Percentiles rank a stretch among this genome's conserved stretches.
Evolutionary conservation across 2,797 vertebrate genomes (phyloP).

Genomic region (Picus viridis): DNA sequence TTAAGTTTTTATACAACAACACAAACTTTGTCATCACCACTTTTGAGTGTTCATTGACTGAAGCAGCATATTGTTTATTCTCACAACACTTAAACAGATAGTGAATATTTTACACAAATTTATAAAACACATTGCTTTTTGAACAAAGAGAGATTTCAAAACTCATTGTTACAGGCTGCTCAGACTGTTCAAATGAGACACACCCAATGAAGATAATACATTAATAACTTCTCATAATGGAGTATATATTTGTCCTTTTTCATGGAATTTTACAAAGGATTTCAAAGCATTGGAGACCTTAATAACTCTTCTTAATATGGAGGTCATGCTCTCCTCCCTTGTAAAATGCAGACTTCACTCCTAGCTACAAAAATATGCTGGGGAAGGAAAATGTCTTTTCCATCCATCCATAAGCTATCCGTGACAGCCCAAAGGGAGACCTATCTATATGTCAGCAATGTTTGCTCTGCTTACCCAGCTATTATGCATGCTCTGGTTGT

Average conservation of each 20-base stretch:
- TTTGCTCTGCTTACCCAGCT: conserved; percentile 10
- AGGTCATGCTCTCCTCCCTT: not conserved
- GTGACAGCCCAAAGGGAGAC: not conserved
- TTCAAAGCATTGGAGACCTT: not conserved
- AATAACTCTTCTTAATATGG: not conserved
- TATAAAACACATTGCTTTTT: not conserved
- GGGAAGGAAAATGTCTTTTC: not conserved
- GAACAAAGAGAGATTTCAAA: not conserved
- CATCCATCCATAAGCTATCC: not conserved
- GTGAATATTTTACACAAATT: not conserved
- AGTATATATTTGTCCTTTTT: not conserved
- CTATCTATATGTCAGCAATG: not conserved
- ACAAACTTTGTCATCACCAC: not conserved
- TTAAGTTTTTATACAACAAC: not conserved
- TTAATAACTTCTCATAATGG: not conserved
- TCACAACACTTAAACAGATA: not conserved
- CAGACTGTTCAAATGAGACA: not conserved
- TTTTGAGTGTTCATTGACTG: not conserved
- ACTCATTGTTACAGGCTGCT: not conserved
- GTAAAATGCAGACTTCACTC: not conserved
- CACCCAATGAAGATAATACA: not conserved
- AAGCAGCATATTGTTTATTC: not conserved
- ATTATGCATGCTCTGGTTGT: not conserved
- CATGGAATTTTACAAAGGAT: not conserved
- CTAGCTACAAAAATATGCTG: not conserved